Conservation (phyloP, 2,797 vertebrate genomes). For the Sebastes elongatus region DNA sequence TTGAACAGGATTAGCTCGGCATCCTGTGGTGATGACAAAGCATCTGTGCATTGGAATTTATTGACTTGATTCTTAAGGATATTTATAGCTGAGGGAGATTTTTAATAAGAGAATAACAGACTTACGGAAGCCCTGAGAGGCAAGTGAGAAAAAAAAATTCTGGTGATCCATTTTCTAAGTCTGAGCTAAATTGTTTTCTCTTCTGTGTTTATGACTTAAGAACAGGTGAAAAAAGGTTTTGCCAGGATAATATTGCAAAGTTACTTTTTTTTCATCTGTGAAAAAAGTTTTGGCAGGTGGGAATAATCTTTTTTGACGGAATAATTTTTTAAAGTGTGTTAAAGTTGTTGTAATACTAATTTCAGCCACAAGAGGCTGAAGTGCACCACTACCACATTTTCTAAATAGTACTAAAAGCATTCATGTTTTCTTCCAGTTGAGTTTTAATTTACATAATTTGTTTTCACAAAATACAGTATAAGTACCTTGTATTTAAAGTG, state of each 20-base stretch:
- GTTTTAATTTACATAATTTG: no score
- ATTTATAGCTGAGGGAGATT: not conserved
- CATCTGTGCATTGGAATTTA: slow-evolving; percentile 1
- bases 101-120: not conserved
- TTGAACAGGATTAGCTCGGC: slow-evolving; percentile 16
- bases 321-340: not conserved
- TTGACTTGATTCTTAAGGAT: not conserved
- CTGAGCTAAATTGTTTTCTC: not conserved
- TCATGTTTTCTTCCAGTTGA: not conserved
- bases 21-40: slow-evolving; percentile 41
- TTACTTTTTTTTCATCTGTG: not conserved
- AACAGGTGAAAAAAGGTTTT: not conserved
- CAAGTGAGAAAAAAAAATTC: no score
- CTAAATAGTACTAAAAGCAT: not conserved
- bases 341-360: not conserved
- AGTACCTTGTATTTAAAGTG: no score
- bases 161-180: no score
- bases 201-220: not conserved
- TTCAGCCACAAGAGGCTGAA: not conserved
- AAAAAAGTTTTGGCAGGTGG: not conserved
- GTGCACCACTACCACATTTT: not conserved
- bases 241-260: not conserved
- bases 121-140: not conserved
- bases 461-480: no score
- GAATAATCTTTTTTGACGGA: no score